Conservation (phyloP, 2,888 invertebrate species). For the Cephus spinipes region DNA sequence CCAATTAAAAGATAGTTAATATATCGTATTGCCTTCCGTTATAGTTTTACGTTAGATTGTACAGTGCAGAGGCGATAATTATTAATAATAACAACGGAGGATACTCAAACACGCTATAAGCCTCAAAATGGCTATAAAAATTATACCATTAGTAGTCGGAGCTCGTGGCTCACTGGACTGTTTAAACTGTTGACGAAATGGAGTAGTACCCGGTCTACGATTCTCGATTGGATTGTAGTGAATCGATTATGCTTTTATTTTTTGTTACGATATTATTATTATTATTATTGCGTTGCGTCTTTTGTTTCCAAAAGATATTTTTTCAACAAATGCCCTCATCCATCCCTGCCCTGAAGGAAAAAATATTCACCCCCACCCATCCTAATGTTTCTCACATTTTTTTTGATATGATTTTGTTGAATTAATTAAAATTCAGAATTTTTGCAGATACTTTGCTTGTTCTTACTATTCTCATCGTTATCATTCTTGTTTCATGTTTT, state of each 20-base stretch:
- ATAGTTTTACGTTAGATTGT: slow-evolving; percentile 50
- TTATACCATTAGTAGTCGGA: slow-evolving; percentile 27
- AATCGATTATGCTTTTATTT: slow-evolving; percentile 55
- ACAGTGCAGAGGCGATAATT: slow-evolving; percentile 42
- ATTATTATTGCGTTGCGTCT: slow-evolving; percentile 34
- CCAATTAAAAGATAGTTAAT: background rate
- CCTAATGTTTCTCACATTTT: slow-evolving; percentile 48
- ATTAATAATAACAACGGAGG: slow-evolving; percentile 37
- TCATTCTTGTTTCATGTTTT: slow-evolving; percentile 22
- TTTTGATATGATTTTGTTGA: slow-evolving; percentile 62
- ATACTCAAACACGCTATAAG: slow-evolving; percentile 11
- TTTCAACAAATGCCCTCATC: slow-evolving; percentile 14
- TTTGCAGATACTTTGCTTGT: slow-evolving; percentile 47
- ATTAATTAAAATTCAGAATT: slow-evolving; percentile 58
- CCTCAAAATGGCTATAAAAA: slow-evolving; percentile 16
- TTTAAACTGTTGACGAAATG: slow-evolving; percentile 62
- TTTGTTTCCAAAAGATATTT: slow-evolving; percentile 36
- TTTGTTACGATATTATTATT: slow-evolving; percentile 51
- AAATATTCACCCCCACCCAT: slow-evolving; percentile 30
- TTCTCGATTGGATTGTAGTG: slow-evolving; percentile 58
- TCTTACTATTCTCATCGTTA: slow-evolving; percentile 19
- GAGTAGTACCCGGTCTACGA: slow-evolving; percentile 60
- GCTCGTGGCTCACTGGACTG: slow-evolving; percentile 43
- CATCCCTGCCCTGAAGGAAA: background rate
- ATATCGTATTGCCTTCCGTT: slow-evolving; percentile 37